Conservation (phyloP, 2,888 invertebrate genomes). For the Sepiola atlantica region DNA sequence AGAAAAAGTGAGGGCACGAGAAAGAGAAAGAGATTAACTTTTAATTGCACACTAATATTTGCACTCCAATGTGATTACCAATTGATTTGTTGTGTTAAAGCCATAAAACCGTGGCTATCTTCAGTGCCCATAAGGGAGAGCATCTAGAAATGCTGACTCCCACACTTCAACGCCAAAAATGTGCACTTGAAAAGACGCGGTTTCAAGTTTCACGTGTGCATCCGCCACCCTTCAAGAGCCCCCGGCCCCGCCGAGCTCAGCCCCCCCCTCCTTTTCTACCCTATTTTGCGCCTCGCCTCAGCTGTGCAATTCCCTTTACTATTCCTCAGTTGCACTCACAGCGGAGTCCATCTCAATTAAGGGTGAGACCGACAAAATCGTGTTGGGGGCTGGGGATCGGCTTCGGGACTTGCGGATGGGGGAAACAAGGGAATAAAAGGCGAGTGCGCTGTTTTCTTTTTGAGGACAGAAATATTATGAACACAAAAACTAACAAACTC, state of each 20-base stretch:
- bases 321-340: not conserved
- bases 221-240: not conserved
- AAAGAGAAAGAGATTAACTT: too few species aligned
- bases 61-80: too few species aligned
- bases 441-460: not conserved
- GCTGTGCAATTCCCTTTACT: not conserved
- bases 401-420: not conserved
- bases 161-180: not conserved
- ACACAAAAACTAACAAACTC: constrained; percentile 4
- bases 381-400: not conserved
- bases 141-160: not conserved
- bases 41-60: too few species aligned
- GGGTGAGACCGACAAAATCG: not conserved
- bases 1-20: too few species aligned
- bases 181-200: not conserved
- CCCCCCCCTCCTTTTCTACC: not conserved
- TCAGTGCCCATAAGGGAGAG: too few species aligned
- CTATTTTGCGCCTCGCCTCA: not conserved
- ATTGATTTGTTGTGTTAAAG: too few species aligned
- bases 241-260: not conserved
- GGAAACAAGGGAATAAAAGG: too few species aligned
- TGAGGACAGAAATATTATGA: not conserved
- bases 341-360: constrained; percentile 7
- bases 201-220: not conserved
- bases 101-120: too few species aligned